Percentiles rank a stretch among this genome's conserved stretches.
Evolutionary conservation across 2,888 invertebrate genomes (phyloP).

Genomic region (Gymnosoma rotundatum): DNA sequence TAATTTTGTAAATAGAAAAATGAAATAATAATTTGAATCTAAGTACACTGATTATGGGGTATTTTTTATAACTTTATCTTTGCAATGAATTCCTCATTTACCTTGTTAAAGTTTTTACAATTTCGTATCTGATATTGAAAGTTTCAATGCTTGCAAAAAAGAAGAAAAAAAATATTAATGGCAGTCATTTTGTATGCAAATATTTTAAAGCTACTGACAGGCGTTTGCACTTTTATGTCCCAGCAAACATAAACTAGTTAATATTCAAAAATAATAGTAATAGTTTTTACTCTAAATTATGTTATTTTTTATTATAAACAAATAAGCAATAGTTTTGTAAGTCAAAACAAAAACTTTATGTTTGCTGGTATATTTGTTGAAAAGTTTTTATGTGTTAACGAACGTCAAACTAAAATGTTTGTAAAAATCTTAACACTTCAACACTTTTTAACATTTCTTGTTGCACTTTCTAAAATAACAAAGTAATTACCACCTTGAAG

Average conservation of each 20-base stretch:
- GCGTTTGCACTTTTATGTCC: neutral
- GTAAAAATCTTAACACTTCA: slow-evolving; percentile 72
- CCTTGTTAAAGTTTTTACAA: neutral
- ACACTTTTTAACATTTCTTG: slow-evolving; percentile 67
- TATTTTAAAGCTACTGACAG: slow-evolving; percentile 40
- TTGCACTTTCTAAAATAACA: slow-evolving; percentile 61
- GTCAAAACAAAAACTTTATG: neutral
- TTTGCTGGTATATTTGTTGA: neutral
- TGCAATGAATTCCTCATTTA: neutral
- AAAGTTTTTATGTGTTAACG: slow-evolving; percentile 19
- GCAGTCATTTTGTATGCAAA: slow-evolving; percentile 58
- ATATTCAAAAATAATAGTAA: no score
- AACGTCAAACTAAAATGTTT: slow-evolving; percentile 67
- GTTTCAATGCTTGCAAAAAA: neutral
- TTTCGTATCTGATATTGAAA: slow-evolving; percentile 14
- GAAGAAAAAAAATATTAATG: slow-evolving; percentile 1
- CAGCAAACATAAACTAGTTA: neutral
- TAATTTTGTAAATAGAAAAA: no score
- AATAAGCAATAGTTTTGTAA: no score
- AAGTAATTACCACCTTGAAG: slow-evolving; percentile 66
- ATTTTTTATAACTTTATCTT: neutral
- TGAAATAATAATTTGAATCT: no score
- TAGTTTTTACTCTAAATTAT: no score
- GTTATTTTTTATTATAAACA: no score
- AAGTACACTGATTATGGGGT: no score